phyloP scores from a whole-genome alignment of 2,888 invertebrate species.

The Podabrus alpinus region DNA sequence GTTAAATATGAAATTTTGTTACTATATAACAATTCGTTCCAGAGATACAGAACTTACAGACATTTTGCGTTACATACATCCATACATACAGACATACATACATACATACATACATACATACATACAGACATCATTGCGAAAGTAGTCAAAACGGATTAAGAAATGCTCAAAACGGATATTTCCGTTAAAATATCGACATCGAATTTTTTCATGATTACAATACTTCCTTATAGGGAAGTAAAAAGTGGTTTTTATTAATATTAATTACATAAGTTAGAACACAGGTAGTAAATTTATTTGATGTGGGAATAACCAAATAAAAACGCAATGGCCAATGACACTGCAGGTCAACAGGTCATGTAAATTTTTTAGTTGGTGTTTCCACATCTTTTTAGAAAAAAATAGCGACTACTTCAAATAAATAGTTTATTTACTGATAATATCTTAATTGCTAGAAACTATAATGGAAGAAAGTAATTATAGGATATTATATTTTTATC shows the following conservation, averaged over 20 bases:
- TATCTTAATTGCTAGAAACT: not conserved
- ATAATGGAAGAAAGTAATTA: not conserved
- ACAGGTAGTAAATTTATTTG: not conserved
- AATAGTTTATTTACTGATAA: not conserved
- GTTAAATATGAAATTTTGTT: no score
- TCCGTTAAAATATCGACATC: no score
- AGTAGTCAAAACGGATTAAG: no score
- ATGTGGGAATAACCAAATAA: not conserved
- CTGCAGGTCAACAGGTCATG: not conserved
- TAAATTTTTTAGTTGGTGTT: not conserved
- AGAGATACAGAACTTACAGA: no score
- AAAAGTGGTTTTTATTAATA: not conserved
- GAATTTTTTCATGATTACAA: no score
- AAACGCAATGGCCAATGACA: not conserved
- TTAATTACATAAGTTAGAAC: not conserved
- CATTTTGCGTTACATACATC: no score
- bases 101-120: no score
- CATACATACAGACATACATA: no score
- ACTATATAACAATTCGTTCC: no score
- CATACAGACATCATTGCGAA: no score
- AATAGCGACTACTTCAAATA: not conserved
- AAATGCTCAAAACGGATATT: no score
- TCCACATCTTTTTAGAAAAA: not conserved
- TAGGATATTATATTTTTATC: not conserved
- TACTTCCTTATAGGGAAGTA: no score